These are phyloP conservation scores for Orthosia cruda DNA, from an alignment of 2,888 invertebrate species.

Conservation along the genomic window DNA sequence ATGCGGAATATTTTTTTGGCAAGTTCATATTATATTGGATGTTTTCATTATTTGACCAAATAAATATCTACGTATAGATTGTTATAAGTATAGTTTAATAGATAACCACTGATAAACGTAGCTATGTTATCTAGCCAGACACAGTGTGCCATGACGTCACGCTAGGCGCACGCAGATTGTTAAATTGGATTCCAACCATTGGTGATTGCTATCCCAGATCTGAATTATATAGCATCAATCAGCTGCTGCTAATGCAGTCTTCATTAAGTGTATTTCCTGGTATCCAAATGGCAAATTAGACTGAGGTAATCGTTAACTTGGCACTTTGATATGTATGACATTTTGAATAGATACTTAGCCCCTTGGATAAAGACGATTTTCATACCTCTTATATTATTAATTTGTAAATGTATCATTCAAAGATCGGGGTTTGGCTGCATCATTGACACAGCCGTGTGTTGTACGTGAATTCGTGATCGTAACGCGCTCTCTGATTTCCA, in stretches of 20 bases:
- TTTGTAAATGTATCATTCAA: not conserved
- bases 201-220: constrained; percentile 47
- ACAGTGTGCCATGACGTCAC: not conserved
- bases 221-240: constrained; percentile 54
- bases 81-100: not conserved
- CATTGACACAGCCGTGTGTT: too few species aligned
- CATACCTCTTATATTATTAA: too few species aligned
- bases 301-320: not conserved
- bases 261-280: constrained; percentile 47
- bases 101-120: not conserved
- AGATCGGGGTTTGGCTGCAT: not conserved
- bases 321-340: not conserved
- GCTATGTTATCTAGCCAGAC: not conserved
- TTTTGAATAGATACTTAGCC: not conserved
- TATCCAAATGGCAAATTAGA: constrained; percentile 15
- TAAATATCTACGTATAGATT: not conserved
- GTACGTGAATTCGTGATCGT: too few species aligned
- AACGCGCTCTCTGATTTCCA: too few species aligned
- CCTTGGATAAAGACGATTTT: not conserved
- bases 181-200: constrained; percentile 47
- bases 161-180: constrained; percentile 25
- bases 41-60: too few species aligned
- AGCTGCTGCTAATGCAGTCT: constrained; percentile 34
- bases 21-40: too few species aligned
- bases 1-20: too few species aligned